Evolutionary conservation across 2,888 invertebrate species (phyloP).

Genomic region (Perizoma flavofasciatum): DNA sequence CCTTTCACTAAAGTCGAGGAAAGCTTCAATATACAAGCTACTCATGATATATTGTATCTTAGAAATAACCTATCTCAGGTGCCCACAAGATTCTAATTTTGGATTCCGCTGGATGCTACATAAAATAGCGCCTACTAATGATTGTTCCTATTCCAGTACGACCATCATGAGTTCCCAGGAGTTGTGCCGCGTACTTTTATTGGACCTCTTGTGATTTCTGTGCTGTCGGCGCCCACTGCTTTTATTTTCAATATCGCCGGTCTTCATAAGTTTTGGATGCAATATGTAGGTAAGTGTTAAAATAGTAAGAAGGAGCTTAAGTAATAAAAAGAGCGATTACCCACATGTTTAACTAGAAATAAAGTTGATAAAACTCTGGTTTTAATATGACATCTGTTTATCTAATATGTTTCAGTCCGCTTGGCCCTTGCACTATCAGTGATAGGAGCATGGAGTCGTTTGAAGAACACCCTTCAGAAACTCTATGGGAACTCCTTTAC

Average conservation of each 20-base stretch:
- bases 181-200: conserved; percentile 98
- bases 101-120: conserved; percentile 57
- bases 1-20: conserved; percentile 99
- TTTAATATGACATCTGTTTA: background rate
- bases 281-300: conserved; percentile 90
- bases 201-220: conserved; percentile 93
- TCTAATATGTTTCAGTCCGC: conserved; percentile 87
- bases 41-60: conserved; percentile 97
- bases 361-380: too few relatives aligned
- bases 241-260: conserved; percentile 86
- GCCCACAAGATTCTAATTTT: conserved; percentile 76
- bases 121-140: conserved; percentile 43
- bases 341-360: background rate
- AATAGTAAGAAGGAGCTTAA: background rate
- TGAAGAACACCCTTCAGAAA: conserved; percentile 89
- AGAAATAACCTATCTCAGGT: conserved; percentile 93
- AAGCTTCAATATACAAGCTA: conserved; percentile 99
- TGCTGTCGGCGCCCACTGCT: conserved; percentile 90
- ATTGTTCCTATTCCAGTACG: conserved; percentile 89
- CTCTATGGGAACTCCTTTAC: conserved; percentile 91
- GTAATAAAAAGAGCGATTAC: background rate
- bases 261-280: conserved; percentile 93
- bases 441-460: conserved; percentile 88
- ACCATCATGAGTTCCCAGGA: conserved; percentile 98
- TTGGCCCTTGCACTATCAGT: conserved; percentile 90